Base-by-base conservation (phyloP, 2,797 vertebrate genomes). In the Karalla daura region DNA sequence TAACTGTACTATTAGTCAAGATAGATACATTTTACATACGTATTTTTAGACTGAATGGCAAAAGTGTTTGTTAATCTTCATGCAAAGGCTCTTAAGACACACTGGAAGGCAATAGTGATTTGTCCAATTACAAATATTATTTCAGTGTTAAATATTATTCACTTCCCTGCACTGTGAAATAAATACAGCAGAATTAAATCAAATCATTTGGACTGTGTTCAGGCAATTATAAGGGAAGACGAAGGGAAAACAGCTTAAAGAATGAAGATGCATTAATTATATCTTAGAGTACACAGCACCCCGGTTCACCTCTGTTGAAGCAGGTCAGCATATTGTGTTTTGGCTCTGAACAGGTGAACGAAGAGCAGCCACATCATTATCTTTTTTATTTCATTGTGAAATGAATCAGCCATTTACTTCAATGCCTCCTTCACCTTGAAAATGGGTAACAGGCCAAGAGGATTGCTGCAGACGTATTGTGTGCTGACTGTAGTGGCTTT, bases 351-450 rank as follows among this genome's bases (percentile, higher is more conserved):
- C 41, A 47, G 35, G 58, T 40, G 7, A 40, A 56, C 36, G 41
- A 45, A 0, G 7, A 52, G 2, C 7, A n/a, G 20, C 14, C 20
- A 49, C 36, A 56, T 37, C 13, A 49, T 65, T 49, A 49, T 54
- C 39, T 52, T 12, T 65, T 83, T 52, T 17, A 53, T 78, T 60
- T 75, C 23, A 76, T 50, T 64, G 37, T 45, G 50, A 76, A 80
- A 71, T 55, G 40, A 54, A 53, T 62, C 24, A 39, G n/a, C 32
- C 39, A 49, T 72, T 63, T 50, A 54, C 46, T 71, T 47, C 40
- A 76, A 73, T 52, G 36, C 41, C 14, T 63, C 23, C n/a, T 11
- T 85, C 62, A 86, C 76, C 76, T 84, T 76, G 73, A 83, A 75
- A 80, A 68, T 37, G n/a, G 64, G 59, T 46, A 54, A 62, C 13